phyloP scores from a whole-genome alignment of 2,113 vertebrate genomes.

The Aphyosemion australe region DNA sequence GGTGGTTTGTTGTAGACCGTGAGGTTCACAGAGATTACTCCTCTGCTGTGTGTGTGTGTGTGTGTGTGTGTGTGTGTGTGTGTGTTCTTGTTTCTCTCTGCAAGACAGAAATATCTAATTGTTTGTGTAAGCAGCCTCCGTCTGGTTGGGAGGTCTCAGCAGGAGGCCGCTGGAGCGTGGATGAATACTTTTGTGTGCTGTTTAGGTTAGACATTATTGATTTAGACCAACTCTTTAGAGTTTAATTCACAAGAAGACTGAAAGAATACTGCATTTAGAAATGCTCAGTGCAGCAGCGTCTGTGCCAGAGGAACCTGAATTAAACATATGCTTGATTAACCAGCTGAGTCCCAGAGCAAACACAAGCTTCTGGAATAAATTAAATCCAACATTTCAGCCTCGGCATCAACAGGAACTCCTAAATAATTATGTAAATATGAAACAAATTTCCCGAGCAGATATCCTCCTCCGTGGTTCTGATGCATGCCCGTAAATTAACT shows the following conservation, averaged over 20 bases:
- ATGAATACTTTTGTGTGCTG: conserved; percentile 27
- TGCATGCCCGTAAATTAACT: conserved; percentile 71
- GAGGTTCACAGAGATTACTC: conserved; percentile 41
- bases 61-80: neutral
- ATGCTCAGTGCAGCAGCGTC: conserved; percentile 46
- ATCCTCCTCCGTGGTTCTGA: conserved; percentile 73
- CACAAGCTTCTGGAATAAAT: conserved; percentile 69
- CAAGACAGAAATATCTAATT: conserved; percentile 57
- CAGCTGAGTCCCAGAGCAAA: conserved; percentile 72
- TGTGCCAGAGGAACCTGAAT: conserved; percentile 65
- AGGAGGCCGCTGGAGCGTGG: conserved; percentile 27
- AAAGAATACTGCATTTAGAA: conserved; percentile 58
- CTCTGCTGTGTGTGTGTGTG: conserved; percentile 28
- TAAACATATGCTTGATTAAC: conserved; percentile 74
- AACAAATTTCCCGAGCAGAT: conserved; percentile 73
- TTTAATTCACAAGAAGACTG: conserved; percentile 38
- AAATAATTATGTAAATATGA: conserved; percentile 77
- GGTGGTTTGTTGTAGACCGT: conserved; percentile 37
- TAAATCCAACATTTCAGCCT: conserved; percentile 55
- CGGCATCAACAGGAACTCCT: conserved; percentile 59
- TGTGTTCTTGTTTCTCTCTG: conserved; percentile 8
- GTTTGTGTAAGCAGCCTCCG: conserved; percentile 63
- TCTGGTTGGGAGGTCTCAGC: conserved; percentile 52
- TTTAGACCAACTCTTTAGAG: conserved; percentile 49
- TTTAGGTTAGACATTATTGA: conserved; percentile 39